Evolutionary conservation across 2,113 vertebrate genomes (phyloP).

Genomic region (Platycercus adscitus): DNA sequence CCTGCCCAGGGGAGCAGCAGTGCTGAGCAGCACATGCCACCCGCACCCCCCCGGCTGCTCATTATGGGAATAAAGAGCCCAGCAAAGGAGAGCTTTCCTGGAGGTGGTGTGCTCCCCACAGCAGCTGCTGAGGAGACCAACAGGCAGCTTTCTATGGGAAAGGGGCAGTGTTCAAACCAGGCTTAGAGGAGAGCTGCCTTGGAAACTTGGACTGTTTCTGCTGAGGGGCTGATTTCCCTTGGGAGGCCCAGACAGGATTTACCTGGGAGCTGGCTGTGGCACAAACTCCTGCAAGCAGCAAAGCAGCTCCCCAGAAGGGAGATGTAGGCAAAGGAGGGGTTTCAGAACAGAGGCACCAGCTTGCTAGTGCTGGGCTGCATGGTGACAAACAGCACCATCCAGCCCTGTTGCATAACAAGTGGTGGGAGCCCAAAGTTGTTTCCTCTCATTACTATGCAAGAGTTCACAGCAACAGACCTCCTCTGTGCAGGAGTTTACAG

Average conservation of each 20-base stretch:
- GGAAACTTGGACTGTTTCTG: conserved; percentile 39
- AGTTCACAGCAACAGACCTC: conserved; percentile 43
- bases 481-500: conserved; percentile 26
- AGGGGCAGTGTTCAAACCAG: background rate
- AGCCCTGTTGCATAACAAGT: conserved; percentile 21
- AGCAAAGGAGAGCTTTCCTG: background rate
- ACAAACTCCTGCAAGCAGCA: background rate
- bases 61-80: conserved; percentile 18
- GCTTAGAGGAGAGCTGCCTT: conserved; percentile 33
- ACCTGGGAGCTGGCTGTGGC: background rate
- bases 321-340: background rate
- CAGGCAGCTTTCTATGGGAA: conserved; percentile 44
- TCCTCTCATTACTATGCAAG: conserved; percentile 52
- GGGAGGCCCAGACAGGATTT: background rate
- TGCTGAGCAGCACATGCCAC: background rate
- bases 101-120: background rate
- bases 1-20: background rate
- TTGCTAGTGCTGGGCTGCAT: background rate
- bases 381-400: background rate
- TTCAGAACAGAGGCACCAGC: background rate
- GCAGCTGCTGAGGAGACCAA: conserved; percentile 48
- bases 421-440: conserved; percentile 37
- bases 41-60: background rate
- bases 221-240: background rate
- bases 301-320: background rate